Conservation (phyloP, 2,888 invertebrate species). For the Neria commutata region DNA sequence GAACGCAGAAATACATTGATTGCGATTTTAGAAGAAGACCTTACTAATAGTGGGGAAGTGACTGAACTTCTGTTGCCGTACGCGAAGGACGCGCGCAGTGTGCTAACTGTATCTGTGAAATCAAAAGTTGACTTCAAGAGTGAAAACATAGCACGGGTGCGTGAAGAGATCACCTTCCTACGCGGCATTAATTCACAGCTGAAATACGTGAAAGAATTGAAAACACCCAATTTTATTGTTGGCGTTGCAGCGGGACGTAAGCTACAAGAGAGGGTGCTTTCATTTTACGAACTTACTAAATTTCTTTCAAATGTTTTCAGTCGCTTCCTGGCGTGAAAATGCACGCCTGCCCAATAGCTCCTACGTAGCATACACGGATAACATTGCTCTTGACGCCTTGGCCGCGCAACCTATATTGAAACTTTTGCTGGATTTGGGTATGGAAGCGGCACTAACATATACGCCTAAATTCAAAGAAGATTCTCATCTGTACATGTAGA, state of each 20-base stretch:
- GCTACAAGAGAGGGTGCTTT: conserved; percentile 13
- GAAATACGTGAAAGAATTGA: conserved; percentile 40
- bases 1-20: conserved; percentile 33
- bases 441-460: conserved; percentile 46
- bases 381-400: conserved; percentile 46
- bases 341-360: conserved; percentile 43
- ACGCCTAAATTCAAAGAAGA: conserved; percentile 47
- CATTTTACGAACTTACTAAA: conserved; percentile 5
- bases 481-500: conserved; percentile 55
- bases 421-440: conserved; percentile 43
- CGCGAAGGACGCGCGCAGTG: conserved; percentile 44
- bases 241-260: conserved; percentile 58
- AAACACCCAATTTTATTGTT: conserved; percentile 58
- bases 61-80: conserved; percentile 49
- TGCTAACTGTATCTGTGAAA: conserved; percentile 53
- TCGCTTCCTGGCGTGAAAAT: conserved; percentile 53
- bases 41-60: conserved; percentile 51
- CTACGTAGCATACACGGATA: conserved; percentile 56
- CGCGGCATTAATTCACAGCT: conserved; percentile 45
- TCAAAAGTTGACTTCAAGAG: conserved; percentile 57
- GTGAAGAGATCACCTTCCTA: conserved; percentile 50
- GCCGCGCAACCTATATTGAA: conserved; percentile 53
- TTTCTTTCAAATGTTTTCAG: conserved; percentile 32
- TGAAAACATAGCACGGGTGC: conserved; percentile 45
- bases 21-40: conserved; percentile 52